These are phyloP conservation scores for Acromyrmex charruanus DNA, from an alignment of 1,140 invertebrate species.

Conservation along the genomic window DNA sequence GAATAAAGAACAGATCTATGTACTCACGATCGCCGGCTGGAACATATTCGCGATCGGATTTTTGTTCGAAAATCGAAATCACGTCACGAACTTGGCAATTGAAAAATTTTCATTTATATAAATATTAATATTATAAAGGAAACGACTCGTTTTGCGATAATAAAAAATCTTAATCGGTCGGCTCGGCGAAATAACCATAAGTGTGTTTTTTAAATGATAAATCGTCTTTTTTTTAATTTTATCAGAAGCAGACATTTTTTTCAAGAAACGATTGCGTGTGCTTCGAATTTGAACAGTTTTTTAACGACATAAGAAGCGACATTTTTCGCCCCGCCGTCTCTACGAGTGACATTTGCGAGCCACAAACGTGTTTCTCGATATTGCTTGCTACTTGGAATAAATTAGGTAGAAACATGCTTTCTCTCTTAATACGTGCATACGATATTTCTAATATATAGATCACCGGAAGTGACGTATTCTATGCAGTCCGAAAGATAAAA, in stretches of 20 bases:
- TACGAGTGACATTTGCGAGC: conserved; percentile 1
- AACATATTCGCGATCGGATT: not conserved
- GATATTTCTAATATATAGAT: not conserved
- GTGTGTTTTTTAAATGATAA: not conserved
- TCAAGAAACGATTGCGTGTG: not conserved
- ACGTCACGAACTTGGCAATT: not conserved
- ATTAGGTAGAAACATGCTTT: not conserved
- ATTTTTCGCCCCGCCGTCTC: not conserved
- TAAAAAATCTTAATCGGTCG: not conserved
- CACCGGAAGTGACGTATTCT: not conserved
- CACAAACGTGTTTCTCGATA: not conserved
- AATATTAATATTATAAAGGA: not conserved
- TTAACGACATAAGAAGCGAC: not conserved
- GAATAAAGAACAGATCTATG: not conserved
- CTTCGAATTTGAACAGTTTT: not conserved
- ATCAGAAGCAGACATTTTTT: not conserved
- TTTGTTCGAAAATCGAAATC: not conserved
- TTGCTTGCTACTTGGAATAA: not conserved
- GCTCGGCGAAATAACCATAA: not conserved
- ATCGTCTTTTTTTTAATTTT: not conserved
- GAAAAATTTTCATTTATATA: not conserved
- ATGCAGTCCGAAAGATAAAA: not conserved
- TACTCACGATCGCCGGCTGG: not conserved
- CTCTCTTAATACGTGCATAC: not conserved
- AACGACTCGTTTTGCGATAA: not conserved